Conservation (phyloP, 2,888 invertebrate genomes). For the Brachylomia viminalis region DNA sequence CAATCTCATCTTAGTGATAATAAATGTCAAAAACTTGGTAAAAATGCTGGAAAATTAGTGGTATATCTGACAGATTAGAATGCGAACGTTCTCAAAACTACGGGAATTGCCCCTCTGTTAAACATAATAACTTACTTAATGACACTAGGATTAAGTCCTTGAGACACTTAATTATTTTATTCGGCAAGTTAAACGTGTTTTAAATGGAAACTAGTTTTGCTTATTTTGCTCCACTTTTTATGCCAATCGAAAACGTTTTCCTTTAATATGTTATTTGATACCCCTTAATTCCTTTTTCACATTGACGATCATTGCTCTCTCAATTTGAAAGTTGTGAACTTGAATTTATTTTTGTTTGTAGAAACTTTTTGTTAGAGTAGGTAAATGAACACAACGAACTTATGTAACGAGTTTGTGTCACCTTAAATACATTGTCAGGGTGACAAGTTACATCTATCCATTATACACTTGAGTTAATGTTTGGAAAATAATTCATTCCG, state of each 20-base stretch:
- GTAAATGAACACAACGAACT: background rate
- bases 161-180: background rate
- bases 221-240: background rate
- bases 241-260: background rate
- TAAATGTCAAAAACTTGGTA: background rate
- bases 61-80: background rate
- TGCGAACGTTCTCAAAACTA: background rate
- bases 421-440: background rate
- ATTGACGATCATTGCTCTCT: background rate
- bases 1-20: background rate
- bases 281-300: too few species aligned
- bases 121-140: background rate
- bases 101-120: background rate
- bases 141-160: background rate
- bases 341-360: background rate
- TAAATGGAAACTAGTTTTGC: background rate
- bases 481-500: background rate
- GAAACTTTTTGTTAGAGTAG: too few species aligned
- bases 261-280: background rate
- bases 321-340: background rate
- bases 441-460: background rate
- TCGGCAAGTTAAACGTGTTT: background rate
- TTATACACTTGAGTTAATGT: background rate
- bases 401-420: background rate
- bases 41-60: background rate